Base-by-base conservation (phyloP, 2,888 invertebrate genomes). In the Acleris literana region DNA sequence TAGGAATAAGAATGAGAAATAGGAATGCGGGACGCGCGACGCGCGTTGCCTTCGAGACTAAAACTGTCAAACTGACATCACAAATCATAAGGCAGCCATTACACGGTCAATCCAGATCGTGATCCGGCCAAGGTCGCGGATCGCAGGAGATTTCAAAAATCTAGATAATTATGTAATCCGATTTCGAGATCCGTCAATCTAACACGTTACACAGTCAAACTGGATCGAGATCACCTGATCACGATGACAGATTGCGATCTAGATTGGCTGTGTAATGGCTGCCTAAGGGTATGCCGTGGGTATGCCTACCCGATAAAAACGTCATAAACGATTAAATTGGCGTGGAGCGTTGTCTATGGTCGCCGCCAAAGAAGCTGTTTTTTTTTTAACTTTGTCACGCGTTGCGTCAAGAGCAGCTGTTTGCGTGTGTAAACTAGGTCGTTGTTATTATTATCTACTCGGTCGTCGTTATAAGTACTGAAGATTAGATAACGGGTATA, bases 61-160 rank as follows among this genome's bases (percentile, higher is more conserved):
- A 9, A 18, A 33, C 62, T 57, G 62, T 53, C 53, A 62, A 44
- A 66, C 66, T 62, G 66, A 66, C 51, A 46, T 57, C n/a, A n/a
- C n/a, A n/a, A n/a, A n/a, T n/a, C n/a, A n/a, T n/a, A n/a, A n/a
- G n/a, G n/a, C n/a, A n/a, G n/a, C n/a, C n/a, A n/a, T n/a, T n/a
- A n/a, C n/a, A n/a, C n/a, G n/a, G n/a, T n/a, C n/a, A n/a, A n/a
- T n/a, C n/a, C n/a, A n/a, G n/a, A n/a, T n/a, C n/a, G n/a, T n/a
- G n/a, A n/a, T n/a, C n/a, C n/a, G n/a, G n/a, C n/a, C n/a, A n/a
- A n/a, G n/a, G n/a, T n/a, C n/a, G n/a, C n/a, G n/a, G n/a, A n/a
- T n/a, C n/a, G n/a, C n/a, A n/a, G n/a, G n/a, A n/a, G n/a, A n/a
- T n/a, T n/a, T n/a, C n/a, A n/a, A n/a, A n/a, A n/a, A n/a, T n/a